Conservation (phyloP, 2,888 invertebrate genomes). For the Stenolophus ochropezus region DNA sequence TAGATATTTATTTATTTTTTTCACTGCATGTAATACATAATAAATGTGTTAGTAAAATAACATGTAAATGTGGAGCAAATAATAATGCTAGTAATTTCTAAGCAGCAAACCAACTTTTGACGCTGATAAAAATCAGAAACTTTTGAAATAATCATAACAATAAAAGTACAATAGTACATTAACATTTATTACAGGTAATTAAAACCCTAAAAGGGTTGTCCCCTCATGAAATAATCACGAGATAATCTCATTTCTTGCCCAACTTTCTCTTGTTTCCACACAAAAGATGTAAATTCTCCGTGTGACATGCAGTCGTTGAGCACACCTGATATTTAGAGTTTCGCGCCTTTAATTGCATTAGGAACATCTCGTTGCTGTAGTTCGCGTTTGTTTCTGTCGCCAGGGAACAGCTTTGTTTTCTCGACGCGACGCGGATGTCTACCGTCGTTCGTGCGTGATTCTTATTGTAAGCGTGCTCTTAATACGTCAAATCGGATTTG, state of each 20-base stretch:
- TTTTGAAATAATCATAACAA: constrained; percentile 10
- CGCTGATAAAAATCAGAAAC: constrained; percentile 8
- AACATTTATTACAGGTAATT: constrained; percentile 6
- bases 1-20: too few relatives aligned
- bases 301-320: background rate
- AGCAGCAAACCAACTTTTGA: background rate
- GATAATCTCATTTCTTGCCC: constrained; percentile 13
- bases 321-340: constrained; percentile 18
- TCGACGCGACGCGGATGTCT: background rate
- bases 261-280: constrained; percentile 13
- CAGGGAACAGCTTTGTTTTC: constrained; percentile 18
- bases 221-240: constrained; percentile 22
- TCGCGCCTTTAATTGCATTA: constrained; percentile 20
- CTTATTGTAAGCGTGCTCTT: background rate
- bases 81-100: background rate
- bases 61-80: background rate
- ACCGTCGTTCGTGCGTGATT: constrained; percentile 4
- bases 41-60: background rate
- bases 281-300: constrained; percentile 18
- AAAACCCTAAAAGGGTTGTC: constrained; percentile 7
- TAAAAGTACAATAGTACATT: constrained; percentile 15
- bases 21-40: too few relatives aligned
- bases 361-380: background rate
- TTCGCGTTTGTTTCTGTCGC: constrained; percentile 4
- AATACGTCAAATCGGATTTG: constrained; percentile 19